A percentile compares a stretch with the other conserved stretches of the same genome.
phyloP scores from a whole-genome alignment of 2,797 vertebrate species.

The Enoplosus armatus region DNA sequence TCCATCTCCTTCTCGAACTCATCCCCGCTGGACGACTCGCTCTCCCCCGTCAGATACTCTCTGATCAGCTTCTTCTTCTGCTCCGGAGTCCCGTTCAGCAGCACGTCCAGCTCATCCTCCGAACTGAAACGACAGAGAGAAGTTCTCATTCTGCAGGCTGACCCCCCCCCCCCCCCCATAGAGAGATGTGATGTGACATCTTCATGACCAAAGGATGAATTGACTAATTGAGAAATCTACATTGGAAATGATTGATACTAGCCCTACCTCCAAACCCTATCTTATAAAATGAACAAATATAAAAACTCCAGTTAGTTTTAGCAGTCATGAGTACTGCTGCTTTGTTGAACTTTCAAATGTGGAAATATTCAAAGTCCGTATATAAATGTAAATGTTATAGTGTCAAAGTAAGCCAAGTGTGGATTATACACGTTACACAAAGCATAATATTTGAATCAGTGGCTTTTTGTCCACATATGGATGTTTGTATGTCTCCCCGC shows the following conservation, averaged over 20 bases:
- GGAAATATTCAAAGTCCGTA: not conserved
- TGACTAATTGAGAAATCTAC: not conserved
- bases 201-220: not conserved
- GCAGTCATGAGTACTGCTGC: not conserved
- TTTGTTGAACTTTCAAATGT: not conserved
- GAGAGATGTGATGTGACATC: not conserved
- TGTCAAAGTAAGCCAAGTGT: not conserved
- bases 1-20: conserved; percentile 99
- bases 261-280: not conserved
- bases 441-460: not conserved
- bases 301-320: no score
- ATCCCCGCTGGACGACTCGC: conserved; percentile 95
- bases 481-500: not conserved
- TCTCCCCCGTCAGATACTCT: conserved; percentile 98
- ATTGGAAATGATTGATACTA: not conserved
- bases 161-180: not conserved
- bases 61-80: conserved; percentile 96
- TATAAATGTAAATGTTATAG: no score
- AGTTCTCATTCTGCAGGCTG: not conserved
- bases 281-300: no score
- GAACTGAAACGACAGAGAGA: conserved; percentile 82
- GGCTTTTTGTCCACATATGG: not conserved
- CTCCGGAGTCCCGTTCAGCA: conserved; percentile 93
- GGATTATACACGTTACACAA: not conserved
- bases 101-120: conserved; percentile 96